Evolutionary conservation across 1,140 invertebrate species (phyloP).

Genomic region (Orius laevigatus): DNA sequence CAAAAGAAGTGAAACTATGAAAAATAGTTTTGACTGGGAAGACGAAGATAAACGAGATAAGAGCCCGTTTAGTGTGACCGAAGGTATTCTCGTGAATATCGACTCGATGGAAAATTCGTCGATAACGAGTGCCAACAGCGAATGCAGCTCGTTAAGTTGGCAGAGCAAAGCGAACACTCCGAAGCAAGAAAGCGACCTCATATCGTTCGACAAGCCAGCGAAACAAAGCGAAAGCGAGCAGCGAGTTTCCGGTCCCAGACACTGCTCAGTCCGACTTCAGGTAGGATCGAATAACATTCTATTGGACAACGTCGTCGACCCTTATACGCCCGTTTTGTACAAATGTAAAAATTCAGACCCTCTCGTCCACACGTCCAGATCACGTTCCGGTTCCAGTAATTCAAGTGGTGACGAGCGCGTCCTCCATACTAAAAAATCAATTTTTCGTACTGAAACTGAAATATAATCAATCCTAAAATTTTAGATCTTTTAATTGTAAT

Average conservation of each 20-base stretch:
- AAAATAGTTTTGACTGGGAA: neutral
- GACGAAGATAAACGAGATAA: conserved; percentile 1
- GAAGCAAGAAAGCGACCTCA: conserved; percentile 8
- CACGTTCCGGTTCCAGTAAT: conserved; percentile 3
- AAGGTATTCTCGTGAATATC: conserved; percentile 12
- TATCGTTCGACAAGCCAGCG: conserved; percentile 13
- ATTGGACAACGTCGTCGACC: conserved; percentile 43
- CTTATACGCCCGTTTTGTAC: conserved; percentile 21
- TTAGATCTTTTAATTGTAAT: neutral
- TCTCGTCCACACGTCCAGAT: conserved; percentile 14
- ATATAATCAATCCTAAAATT: conserved; percentile 8
- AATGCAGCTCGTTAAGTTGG: conserved; percentile 8
- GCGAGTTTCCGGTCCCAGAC: conserved; percentile 37
- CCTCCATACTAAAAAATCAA: neutral
- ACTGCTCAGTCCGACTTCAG: conserved; percentile 52
- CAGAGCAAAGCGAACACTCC: conserved; percentile 6
- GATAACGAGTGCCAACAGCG: conserved; percentile 2
- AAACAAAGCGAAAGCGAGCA: conserved; percentile 1
- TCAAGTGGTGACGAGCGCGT: conserved; percentile 5
- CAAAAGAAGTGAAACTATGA: neutral
- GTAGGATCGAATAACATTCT: conserved; percentile 59
- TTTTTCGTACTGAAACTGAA: conserved; percentile 14
- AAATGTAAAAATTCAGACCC: conserved; percentile 17
- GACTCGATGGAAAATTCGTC: conserved; percentile 2
- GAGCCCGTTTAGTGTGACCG: neutral